Conservation (phyloP, 1,140 invertebrate species). For the Cyrtorhinus lividipennis region DNA sequence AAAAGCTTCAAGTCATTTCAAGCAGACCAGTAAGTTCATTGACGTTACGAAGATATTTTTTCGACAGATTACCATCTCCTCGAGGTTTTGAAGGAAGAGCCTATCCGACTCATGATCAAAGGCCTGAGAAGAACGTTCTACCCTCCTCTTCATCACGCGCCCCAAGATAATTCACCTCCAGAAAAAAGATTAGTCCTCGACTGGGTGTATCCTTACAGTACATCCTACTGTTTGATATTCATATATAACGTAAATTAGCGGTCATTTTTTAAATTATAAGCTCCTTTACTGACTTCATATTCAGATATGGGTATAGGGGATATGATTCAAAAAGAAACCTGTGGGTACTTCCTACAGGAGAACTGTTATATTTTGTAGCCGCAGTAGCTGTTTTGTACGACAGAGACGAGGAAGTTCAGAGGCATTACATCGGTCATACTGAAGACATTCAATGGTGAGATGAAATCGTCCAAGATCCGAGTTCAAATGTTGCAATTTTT, state of each 20-base stretch:
- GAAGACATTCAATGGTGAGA: slow-evolving; percentile 67
- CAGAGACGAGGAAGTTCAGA: slow-evolving; percentile 72
- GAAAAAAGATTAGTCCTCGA: slow-evolving; percentile 74
- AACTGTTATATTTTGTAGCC: slow-evolving; percentile 83
- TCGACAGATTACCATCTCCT: slow-evolving; percentile 58
- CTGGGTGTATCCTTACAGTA: slow-evolving; percentile 69
- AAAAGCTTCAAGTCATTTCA: background rate
- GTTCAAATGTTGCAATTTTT: too few relatives aligned
- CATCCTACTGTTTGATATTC: background rate
- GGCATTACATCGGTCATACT: slow-evolving; percentile 86
- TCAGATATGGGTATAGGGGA: slow-evolving; percentile 80
- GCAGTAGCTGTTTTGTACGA: slow-evolving; percentile 85
- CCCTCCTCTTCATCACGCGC: slow-evolving; percentile 65
- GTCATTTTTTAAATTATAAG: too few relatives aligned
- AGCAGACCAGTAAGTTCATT: too few relatives aligned
- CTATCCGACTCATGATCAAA: slow-evolving; percentile 64
- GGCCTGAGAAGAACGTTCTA: slow-evolving; percentile 73
- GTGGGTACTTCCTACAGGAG: slow-evolving; percentile 80
- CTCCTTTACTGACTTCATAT: background rate
- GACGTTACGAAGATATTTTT: too few relatives aligned
- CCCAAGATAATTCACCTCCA: slow-evolving; percentile 66
- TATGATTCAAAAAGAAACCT: slow-evolving; percentile 74
- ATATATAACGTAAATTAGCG: background rate
- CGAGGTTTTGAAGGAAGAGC: slow-evolving; percentile 69
- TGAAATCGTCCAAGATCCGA: background rate